phyloP scores from a whole-genome alignment of 2,797 vertebrate genomes.

The Champsocephalus esox region DNA sequence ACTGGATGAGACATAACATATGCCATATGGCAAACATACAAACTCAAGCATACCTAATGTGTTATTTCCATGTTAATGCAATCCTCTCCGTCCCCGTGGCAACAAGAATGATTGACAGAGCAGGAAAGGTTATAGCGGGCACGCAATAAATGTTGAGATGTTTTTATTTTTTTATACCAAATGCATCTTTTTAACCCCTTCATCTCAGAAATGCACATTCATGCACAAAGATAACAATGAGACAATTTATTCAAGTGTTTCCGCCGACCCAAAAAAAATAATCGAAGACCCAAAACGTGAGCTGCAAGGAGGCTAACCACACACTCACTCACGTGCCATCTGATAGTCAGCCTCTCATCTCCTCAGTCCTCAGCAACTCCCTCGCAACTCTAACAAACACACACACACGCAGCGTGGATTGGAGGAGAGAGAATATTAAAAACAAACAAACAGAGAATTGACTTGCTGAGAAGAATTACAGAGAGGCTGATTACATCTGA shows the following conservation, averaged over 20 bases:
- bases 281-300: slow-evolving; percentile 53
- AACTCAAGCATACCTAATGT: slow-evolving; percentile 86
- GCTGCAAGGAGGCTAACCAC: slow-evolving; percentile 57
- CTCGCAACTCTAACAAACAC: slow-evolving; percentile 24
- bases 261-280: slow-evolving; percentile 22
- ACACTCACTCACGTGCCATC: slow-evolving; percentile 62
- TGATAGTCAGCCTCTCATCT: slow-evolving; percentile 74
- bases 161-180: slow-evolving; percentile 35
- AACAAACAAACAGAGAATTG: slow-evolving; percentile 88
- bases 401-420: slow-evolving; percentile 25
- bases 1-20: slow-evolving; percentile 55
- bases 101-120: slow-evolving; percentile 86
- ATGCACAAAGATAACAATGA: slow-evolving; percentile 58
- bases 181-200: slow-evolving; percentile 58
- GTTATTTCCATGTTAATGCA: slow-evolving; percentile 90
- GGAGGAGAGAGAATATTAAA: slow-evolving; percentile 83
- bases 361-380: slow-evolving; percentile 41
- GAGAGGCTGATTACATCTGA: slow-evolving; percentile 85
- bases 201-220: slow-evolving; percentile 39
- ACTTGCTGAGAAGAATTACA: slow-evolving; percentile 84
- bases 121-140: slow-evolving; percentile 49
- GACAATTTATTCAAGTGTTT: slow-evolving; percentile 54
- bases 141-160: slow-evolving; percentile 38
- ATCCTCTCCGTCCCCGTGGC: slow-evolving; percentile 80
- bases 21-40: slow-evolving; percentile 78